These are phyloP conservation scores for Chrysogorgia sp. DNA, from an alignment of 92 coral and sea anemone species.

Conservation along the genomic window DNA sequence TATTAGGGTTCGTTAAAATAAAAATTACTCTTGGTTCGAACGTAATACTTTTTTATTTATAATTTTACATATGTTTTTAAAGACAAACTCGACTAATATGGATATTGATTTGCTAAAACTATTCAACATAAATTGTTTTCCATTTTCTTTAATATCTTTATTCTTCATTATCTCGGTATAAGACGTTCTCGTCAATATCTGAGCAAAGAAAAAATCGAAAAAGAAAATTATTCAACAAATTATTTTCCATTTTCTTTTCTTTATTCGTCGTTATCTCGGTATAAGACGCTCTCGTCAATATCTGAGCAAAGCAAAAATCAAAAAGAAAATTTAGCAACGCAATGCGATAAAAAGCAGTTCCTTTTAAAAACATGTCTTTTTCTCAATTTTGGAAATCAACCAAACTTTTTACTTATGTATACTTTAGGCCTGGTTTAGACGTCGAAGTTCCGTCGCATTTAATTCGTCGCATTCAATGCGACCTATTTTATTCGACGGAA, in stretches of 20 bases:
- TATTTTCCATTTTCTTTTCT: constrained; percentile 9
- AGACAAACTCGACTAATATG: background rate
- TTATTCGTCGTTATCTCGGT: constrained; percentile 12
- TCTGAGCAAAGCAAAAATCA: constrained; percentile 25
- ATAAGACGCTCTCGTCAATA: constrained; percentile 5
- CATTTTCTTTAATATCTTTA: constrained; percentile 1
- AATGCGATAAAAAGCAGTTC: too few species aligned
- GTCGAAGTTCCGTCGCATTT: too few species aligned
- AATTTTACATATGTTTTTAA: too few species aligned
- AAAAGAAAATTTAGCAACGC: background rate
- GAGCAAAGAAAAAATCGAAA: constrained; percentile 20
- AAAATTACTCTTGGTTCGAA: too few species aligned
- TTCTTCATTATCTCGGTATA: constrained; percentile 16
- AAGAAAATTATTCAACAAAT: background rate
- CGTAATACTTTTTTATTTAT: too few species aligned
- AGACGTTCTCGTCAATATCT: constrained; percentile 23
- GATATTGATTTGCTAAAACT: background rate
- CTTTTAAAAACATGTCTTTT: too few species aligned
- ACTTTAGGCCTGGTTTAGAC: too few species aligned
- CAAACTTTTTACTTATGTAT: too few species aligned
- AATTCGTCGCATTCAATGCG: too few species aligned
- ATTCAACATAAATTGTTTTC: background rate
- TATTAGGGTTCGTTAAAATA: too few species aligned
- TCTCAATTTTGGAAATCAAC: too few species aligned
- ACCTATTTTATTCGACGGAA: too few species aligned